Evolutionary conservation across 2,888 invertebrate genomes (phyloP).

Genomic region (Agrotis exclamationis): DNA sequence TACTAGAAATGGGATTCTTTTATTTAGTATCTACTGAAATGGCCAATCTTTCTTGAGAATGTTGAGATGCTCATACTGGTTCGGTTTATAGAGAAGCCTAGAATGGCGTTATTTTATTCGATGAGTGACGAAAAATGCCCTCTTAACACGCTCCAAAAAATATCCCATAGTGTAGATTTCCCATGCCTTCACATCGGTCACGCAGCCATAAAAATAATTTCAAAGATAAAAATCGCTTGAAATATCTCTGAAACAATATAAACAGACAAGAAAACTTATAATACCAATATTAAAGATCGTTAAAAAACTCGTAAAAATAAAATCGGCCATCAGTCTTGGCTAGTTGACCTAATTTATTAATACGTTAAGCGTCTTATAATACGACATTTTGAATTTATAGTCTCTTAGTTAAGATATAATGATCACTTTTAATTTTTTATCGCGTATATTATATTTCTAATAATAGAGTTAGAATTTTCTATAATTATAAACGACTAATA

Average conservation of each 20-base stretch:
- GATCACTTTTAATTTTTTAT: constrained; percentile 38
- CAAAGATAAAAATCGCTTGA: constrained; percentile 45
- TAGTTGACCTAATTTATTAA: constrained; percentile 55
- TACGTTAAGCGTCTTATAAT: constrained; percentile 29
- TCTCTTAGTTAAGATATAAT: constrained; percentile 39
- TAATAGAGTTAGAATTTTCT: constrained; percentile 12
- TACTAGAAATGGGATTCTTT: too few species aligned
- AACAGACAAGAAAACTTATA: constrained; percentile 54
- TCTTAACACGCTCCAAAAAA: neutral
- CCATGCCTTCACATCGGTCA: constrained; percentile 21
- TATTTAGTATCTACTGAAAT: too few species aligned
- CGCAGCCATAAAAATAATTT: constrained; percentile 39
- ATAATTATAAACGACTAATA: constrained; percentile 3
- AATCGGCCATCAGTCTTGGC: constrained; percentile 48
- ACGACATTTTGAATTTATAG: constrained; percentile 48
- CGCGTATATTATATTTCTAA: constrained; percentile 39
- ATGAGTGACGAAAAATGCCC: neutral
- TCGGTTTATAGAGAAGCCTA: neutral
- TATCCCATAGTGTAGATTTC: constrained; percentile 9
- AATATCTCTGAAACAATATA: constrained; percentile 52
- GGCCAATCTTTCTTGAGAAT: too few species aligned
- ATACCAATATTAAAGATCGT: constrained; percentile 53
- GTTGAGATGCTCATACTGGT: too few species aligned
- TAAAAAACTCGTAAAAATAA: constrained; percentile 60
- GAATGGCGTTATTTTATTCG: neutral